Percentiles rank a stretch among this genome's conserved stretches.
These are phyloP conservation scores for Erynnis tages DNA, from an alignment of 2,888 invertebrate genomes.

Conservation along the genomic window DNA sequence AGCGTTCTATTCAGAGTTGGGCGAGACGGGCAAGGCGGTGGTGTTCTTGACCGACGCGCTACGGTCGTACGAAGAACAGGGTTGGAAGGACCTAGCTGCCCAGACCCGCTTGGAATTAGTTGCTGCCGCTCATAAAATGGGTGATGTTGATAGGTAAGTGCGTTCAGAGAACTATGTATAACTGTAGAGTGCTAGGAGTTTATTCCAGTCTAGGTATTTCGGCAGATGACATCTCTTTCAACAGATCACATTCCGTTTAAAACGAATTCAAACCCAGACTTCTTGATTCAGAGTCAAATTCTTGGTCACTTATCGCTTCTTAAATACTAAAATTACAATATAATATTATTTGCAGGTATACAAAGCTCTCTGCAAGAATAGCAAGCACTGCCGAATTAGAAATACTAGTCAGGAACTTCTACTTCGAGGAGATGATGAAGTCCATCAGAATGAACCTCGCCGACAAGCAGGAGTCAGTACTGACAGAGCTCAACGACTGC, in stretches of 20 bases:
- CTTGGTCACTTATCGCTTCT: too few species aligned
- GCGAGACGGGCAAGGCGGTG: slow-evolving; percentile 93
- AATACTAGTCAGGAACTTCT: slow-evolving; percentile 86
- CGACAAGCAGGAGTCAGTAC: slow-evolving; percentile 66
- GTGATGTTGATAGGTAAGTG: slow-evolving; percentile 85
- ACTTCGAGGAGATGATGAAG: slow-evolving; percentile 92
- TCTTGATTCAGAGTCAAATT: too few species aligned
- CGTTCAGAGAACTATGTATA: background rate
- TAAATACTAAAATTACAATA: background rate
- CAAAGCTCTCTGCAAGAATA: slow-evolving; percentile 89
- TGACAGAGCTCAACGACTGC: slow-evolving; percentile 79
- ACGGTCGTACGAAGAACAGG: slow-evolving; percentile 92
- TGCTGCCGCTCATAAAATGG: slow-evolving; percentile 90
- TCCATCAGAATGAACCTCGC: slow-evolving; percentile 78
- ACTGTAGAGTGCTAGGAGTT: too few species aligned
- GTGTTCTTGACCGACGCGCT: slow-evolving; percentile 93
- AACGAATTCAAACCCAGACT: too few species aligned
- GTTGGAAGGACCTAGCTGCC: slow-evolving; percentile 91
- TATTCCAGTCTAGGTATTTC: too few species aligned
- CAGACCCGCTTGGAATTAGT: slow-evolving; percentile 92
- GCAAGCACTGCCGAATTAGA: slow-evolving; percentile 89
- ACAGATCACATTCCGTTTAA: too few species aligned
- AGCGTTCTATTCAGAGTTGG: slow-evolving; percentile 92
- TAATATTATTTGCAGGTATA: slow-evolving; percentile 78
- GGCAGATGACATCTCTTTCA: too few species aligned